Evolutionary conservation across 2,113 vertebrate species (phyloP), one percentile per base, ranked within the genome.

Genomic region (Ahaetulla prasina): DNA sequence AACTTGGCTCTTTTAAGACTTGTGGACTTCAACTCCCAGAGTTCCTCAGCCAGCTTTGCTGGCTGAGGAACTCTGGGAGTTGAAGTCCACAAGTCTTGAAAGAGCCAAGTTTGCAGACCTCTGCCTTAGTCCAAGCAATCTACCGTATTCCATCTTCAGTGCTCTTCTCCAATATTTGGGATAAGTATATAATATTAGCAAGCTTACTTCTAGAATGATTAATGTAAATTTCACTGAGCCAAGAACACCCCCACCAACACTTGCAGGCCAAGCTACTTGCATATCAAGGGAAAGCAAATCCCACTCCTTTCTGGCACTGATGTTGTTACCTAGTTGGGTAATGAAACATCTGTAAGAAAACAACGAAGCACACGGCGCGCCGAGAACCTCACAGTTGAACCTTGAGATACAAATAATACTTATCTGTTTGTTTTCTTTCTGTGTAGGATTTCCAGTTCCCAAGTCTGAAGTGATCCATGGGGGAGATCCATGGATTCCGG

Each of bases 391-490:
- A 63, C 27, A 4, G 11, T 30, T 63, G 10, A 30, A 30, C 27
- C 30, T n/a, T 68, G 60, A 68, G 27, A 11, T n/a, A 2, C 60
- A 68, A n/a, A 68, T n/a, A n/a, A 68, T n/a, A n/a, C 2, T 68
- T 16, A 43, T 30, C 35, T 88, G 25, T 84, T 35, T 27, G 55
- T 49, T 89, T 92, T 10, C n/a, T 14, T 49, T 23, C 47, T 85
- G 1, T 6, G 30, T 47, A 90, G 91, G 80, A 43, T 90, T 92
- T 60, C n/a, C 80, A 30, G 68, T 92, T 90, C 80, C 88, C 35
- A 92, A 92, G 43, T 89, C 80, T 12, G 92, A 92, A 50, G 88
- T 86, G 80, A 85, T 92, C 80, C 92, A 63, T 92, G 92, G 80
- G 11, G 54, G 88, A 52, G 88, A 92, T 85, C 53, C 92, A n/a